Conservation (phyloP, 2,888 invertebrate genomes). For the Dione vanillae region DNA sequence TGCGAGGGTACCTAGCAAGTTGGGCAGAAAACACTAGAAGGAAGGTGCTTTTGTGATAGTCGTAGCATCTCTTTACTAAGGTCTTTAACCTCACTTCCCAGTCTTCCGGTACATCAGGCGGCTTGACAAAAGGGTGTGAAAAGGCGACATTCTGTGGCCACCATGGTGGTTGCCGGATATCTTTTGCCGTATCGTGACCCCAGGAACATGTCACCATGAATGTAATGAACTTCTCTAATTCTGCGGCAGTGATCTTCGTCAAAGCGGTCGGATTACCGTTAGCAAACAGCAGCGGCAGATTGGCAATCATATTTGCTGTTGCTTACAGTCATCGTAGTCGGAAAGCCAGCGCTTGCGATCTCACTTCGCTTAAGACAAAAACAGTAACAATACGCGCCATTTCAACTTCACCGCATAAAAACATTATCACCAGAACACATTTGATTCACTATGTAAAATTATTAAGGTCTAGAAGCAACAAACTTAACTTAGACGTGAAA, state of each 20-base stretch:
- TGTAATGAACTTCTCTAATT: constrained; percentile 88
- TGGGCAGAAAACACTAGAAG: constrained; percentile 88
- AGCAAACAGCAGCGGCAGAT: constrained; percentile 88
- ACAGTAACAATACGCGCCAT: constrained; percentile 67
- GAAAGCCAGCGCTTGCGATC: constrained; percentile 73
- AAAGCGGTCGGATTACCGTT: constrained; percentile 89
- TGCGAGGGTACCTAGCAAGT: constrained; percentile 86
- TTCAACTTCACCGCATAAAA: constrained; percentile 49
- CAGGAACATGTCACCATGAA: constrained; percentile 91
- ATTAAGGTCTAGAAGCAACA: constrained; percentile 45
- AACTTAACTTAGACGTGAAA: constrained; percentile 53
- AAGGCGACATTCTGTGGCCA: constrained; percentile 88
- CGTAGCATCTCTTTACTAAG: constrained; percentile 88
- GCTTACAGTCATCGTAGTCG: constrained; percentile 77
- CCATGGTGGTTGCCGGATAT: constrained; percentile 87
- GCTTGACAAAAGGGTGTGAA: constrained; percentile 86
- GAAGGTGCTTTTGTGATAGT: constrained; percentile 88
- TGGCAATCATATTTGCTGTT: constrained; percentile 86
- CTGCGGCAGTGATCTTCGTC: constrained; percentile 84
- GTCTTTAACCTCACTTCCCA: constrained; percentile 87
- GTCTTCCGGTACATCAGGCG: constrained; percentile 70
- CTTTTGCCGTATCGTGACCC: constrained; percentile 85
- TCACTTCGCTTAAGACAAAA: constrained; percentile 63
- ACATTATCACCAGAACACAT: constrained; percentile 57
- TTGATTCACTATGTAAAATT: constrained; percentile 47